phyloP scores from a whole-genome alignment of 2,888 invertebrate genomes.

The Brachycybe producta region DNA sequence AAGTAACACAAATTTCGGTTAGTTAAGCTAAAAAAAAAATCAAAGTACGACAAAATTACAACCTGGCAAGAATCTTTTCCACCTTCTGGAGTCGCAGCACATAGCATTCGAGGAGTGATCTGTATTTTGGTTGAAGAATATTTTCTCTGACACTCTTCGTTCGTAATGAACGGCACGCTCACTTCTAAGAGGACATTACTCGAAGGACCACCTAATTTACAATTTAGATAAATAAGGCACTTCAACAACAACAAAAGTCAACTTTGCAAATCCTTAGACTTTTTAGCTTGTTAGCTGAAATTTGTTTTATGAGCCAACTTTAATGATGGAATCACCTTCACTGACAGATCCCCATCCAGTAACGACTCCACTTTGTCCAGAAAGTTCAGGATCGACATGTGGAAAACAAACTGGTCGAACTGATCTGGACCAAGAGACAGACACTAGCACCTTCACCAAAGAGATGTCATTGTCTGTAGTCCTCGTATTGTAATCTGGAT shows the following conservation, averaged over 20 bases:
- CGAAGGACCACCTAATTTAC: conserved; percentile 1
- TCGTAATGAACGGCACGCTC: conserved; percentile 3
- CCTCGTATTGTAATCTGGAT: conserved; percentile 11
- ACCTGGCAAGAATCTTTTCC: conserved; percentile 16
- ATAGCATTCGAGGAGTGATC: conserved; percentile 9
- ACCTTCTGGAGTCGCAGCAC: conserved; percentile 7
- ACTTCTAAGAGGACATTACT: conserved; percentile 7
- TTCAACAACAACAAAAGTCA: neutral
- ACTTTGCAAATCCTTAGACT: neutral
- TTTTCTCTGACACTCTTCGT: neutral
- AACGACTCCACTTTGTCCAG: conserved; percentile 5
- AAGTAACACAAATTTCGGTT: too few relatives aligned
- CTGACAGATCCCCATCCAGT: conserved; percentile 11
- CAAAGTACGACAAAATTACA: neutral
- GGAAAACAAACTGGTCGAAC: conserved; percentile 11
- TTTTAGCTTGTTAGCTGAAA: neutral
- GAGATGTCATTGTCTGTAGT: conserved; percentile 8
- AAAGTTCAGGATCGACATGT: neutral
- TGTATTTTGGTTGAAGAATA: neutral
- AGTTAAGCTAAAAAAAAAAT: too few relatives aligned
- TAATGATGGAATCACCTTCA: conserved; percentile 3
- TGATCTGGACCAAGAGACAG: neutral
- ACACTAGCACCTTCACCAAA: conserved; percentile 3
- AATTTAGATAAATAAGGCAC: neutral
- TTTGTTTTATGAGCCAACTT: neutral